These are phyloP conservation scores for Oreocharis arfaki DNA, from an alignment of 2,113 vertebrate species.

Conservation along the genomic window DNA sequence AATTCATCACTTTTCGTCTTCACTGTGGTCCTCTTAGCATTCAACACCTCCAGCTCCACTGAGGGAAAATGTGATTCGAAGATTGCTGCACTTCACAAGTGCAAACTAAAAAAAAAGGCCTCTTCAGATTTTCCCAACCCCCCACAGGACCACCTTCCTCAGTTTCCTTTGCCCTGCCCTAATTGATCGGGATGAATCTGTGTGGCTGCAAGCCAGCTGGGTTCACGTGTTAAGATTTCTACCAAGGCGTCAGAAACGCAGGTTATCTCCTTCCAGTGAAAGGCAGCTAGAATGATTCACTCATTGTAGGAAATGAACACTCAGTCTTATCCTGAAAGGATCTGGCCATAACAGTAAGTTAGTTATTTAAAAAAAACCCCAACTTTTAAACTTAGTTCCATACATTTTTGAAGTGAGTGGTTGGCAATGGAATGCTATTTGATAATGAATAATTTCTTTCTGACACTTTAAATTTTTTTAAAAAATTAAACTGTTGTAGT, in stretches of 20 bases:
- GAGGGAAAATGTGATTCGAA: background rate
- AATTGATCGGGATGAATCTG: background rate
- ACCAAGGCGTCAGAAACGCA: background rate
- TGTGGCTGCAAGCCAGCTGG: background rate
- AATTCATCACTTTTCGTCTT: background rate
- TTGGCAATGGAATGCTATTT: background rate
- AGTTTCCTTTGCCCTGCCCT: background rate
- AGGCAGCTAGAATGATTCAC: background rate
- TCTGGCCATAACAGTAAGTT: background rate
- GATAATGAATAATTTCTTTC: background rate
- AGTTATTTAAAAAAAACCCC: background rate
- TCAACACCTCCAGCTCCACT: background rate
- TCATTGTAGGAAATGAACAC: background rate
- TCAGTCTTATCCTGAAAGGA: background rate
- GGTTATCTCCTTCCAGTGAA: background rate
- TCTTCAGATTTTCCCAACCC: background rate
- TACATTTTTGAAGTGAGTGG: background rate
- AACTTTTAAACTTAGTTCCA: background rate
- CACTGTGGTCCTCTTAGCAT: background rate
- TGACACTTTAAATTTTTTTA: background rate
- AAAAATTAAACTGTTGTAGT: background rate
- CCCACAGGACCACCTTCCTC: background rate
- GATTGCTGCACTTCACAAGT: background rate
- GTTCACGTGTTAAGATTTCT: background rate
- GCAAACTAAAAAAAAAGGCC: background rate